Evolutionary conservation across 2,888 invertebrate genomes (phyloP).

Genomic region (Metellina segmentata): DNA sequence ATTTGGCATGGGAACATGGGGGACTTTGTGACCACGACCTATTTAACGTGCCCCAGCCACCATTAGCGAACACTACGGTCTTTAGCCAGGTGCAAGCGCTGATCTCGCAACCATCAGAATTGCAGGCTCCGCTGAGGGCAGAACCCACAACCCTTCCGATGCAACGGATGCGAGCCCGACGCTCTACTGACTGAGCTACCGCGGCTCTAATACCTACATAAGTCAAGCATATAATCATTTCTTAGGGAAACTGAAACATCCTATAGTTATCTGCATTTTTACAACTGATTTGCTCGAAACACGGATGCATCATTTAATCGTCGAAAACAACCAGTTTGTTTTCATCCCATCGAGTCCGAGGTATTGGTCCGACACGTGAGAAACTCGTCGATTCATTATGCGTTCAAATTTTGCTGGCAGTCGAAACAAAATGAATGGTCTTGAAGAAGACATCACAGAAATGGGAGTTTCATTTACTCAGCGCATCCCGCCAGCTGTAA

Average conservation of each 20-base stretch:
- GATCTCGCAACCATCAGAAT: too few species aligned
- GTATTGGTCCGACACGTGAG: background rate
- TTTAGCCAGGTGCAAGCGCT: too few species aligned
- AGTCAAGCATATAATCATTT: too few species aligned
- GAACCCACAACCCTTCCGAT: too few species aligned
- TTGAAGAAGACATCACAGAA: background rate
- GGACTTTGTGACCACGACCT: too few species aligned
- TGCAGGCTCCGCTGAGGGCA: too few species aligned
- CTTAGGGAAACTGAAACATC: background rate
- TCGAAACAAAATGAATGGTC: background rate
- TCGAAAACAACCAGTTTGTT: background rate
- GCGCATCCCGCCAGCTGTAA: background rate
- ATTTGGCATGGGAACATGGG: too few species aligned
- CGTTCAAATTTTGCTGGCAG: background rate
- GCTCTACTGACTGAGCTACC: too few species aligned
- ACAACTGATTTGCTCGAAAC: background rate
- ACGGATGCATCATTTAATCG: background rate
- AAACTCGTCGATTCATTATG: background rate
- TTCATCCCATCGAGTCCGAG: background rate
- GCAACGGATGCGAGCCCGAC: too few species aligned
- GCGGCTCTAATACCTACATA: too few species aligned
- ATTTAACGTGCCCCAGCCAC: too few species aligned
- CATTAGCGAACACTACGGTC: too few species aligned
- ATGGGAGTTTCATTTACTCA: slow-evolving; percentile 32
- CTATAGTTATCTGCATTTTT: background rate